Base-by-base conservation (phyloP, 2,888 invertebrate species). In the Seira sanloemensis region DNA sequence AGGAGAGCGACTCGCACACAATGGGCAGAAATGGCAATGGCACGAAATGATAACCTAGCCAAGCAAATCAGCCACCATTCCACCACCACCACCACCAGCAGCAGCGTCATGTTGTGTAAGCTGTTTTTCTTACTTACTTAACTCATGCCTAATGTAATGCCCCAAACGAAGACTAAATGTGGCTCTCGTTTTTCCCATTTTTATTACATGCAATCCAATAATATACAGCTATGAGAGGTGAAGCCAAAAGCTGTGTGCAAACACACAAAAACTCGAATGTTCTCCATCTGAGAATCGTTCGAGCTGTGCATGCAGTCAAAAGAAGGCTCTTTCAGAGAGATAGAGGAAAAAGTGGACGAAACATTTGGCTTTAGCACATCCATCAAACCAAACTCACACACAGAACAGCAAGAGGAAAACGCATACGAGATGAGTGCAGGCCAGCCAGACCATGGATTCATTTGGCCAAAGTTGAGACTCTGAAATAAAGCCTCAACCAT, bases 1-100 rank as follows among this genome's bases (percentile, higher is more conserved):
- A 58, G 58, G n/a, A 58, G 9, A 58, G 2, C n/a, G 9, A 58
- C 5, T 58, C 58, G 58, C 58, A 58, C 37, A 37, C n/a, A 58
- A 58, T 58, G n/a, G 58, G 58, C 58, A 37, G 58, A 58, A 58
- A 58, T 58, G 58, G 58, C 58, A 58, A 58, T 58, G 58, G 58
- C 58, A 58, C 58, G 58, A 18, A 58, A 58, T 58, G 58, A 58
- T 58, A 58, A 58, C 58, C 58, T 58, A n/a, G 58, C 58, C 58
- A 58, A 58, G 58, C 58, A n/a, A 9, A 58, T n/a, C 58, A 58
- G 58, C 58, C 37, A 58, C n/a, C 18, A 18, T 37, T 7, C 58
- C 58, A 58, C 58, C 58, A 37, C 37, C 37, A 37, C 12, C 12
- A 37, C 12, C 12, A 37, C 12, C 9, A 58, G n/a, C 2, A 7